Base-by-base conservation (phyloP, 2,888 invertebrate species). In the Rapana venosa region DNA sequence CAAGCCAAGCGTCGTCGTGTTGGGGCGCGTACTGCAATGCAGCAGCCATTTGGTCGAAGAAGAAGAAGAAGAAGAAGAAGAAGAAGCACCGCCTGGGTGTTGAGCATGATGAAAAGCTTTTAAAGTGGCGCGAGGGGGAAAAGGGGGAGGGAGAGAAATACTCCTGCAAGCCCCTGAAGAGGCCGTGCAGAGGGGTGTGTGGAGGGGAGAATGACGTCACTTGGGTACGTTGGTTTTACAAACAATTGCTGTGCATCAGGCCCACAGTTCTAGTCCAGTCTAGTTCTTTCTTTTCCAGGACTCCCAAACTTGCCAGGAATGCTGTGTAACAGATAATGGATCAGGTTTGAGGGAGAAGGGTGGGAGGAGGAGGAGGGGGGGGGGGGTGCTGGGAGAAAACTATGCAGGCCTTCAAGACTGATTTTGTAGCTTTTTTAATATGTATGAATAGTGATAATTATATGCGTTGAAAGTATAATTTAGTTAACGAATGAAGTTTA, bases 41-140 rank as follows among this genome's bases (percentile, higher is more conserved):
- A n/a, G n/a, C 47, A 58, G 58, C 58, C 85, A 58, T 85, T n/a
- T 13, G 20, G 58, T 17, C 58, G 58, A 85, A 85, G 58, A 58
- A 85, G 47, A n/a, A n/a, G n/a, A n/a, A n/a, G n/a, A n/a, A n/a
- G n/a, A n/a, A n/a, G n/a, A n/a, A n/a, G n/a, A n/a, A n/a, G n/a
- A n/a, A n/a, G n/a, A n/a, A n/a, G n/a, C n/a, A n/a, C n/a, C 85
- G 85, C 85, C 85, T 30, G n/a, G n/a, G 85, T 58, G 85, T 85
- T 8, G 58, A 85, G 15, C 85, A 58, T 85, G 85, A 85, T 85
- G 85, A 85, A 56, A 85, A 30, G 85, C 58, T 85, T 85, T 85
- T 85, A 58, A 85, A 85, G 85, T 85, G 85, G 85, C 85, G 85
- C 58, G 61, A 58, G 30, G 47, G 79, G 79, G 35, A 32, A 22